Evolutionary conservation across 2,888 invertebrate genomes (phyloP).

Genomic region (Physocephala rufipes): DNA sequence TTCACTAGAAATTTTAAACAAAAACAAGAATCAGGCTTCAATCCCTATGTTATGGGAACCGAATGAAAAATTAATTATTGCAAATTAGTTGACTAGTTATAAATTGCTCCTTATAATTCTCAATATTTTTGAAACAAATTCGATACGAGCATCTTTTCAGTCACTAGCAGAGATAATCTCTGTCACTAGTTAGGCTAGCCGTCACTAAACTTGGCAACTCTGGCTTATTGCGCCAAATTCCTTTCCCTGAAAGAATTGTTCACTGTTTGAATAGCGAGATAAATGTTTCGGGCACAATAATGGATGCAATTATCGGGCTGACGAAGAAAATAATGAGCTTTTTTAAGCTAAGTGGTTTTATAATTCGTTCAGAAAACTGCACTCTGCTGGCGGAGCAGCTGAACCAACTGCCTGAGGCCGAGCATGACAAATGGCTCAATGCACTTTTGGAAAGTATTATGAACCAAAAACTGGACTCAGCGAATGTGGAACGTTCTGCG

Average conservation of each 20-base stretch:
- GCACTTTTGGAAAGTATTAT: constrained; percentile 81
- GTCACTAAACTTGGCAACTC: not conserved
- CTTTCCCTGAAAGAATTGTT: not conserved
- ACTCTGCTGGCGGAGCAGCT: constrained; percentile 78
- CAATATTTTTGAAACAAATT: too few relatives aligned
- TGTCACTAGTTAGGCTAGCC: too few relatives aligned
- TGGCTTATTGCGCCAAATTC: not conserved
- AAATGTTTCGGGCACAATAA: constrained; percentile 35
- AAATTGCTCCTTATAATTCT: too few relatives aligned
- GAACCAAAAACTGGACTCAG: constrained; percentile 77
- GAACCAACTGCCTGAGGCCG: constrained; percentile 68
- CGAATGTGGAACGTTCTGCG: constrained; percentile 77
- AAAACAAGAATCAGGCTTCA: too few relatives aligned
- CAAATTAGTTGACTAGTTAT: too few relatives aligned
- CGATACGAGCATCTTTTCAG: too few relatives aligned
- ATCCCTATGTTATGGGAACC: too few relatives aligned
- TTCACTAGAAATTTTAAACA: too few relatives aligned
- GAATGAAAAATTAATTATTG: too few relatives aligned
- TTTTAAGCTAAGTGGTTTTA: constrained; percentile 81
- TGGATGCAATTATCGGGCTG: constrained; percentile 60
- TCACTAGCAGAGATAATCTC: too few relatives aligned
- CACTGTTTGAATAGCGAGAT: not conserved
- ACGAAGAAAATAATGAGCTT: constrained; percentile 73
- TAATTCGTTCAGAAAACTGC: constrained; percentile 78
- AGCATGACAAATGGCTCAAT: constrained; percentile 77